These are phyloP conservation scores for Drosophila tanythrix DNA, from an alignment of 2,888 invertebrate species.

Conservation along the genomic window DNA sequence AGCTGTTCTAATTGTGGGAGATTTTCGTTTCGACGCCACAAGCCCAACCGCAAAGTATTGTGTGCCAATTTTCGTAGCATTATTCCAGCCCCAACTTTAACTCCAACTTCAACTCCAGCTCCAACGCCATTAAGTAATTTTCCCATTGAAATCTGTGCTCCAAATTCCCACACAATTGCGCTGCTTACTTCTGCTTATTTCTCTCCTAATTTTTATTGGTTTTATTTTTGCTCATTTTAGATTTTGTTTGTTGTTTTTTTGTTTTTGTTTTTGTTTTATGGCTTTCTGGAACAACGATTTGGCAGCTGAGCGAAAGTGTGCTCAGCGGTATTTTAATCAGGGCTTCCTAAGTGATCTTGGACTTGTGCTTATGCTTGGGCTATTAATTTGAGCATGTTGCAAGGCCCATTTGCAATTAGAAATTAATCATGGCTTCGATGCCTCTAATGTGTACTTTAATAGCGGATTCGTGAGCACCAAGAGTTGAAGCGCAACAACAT, in stretches of 20 bases:
- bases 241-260: not conserved
- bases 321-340: constrained; percentile 12
- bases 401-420: constrained; percentile 16
- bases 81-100: constrained; percentile 23
- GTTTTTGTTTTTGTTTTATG: constrained; percentile 5
- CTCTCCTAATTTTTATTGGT: constrained; percentile 40
- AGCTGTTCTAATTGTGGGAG: constrained; percentile 73
- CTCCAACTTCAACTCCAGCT: constrained; percentile 9
- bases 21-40: constrained; percentile 23
- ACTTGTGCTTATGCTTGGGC: constrained; percentile 1
- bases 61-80: constrained; percentile 59
- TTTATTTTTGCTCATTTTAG: constrained; percentile 13
- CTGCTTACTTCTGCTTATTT: constrained; percentile 53
- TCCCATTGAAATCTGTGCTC: constrained; percentile 67
- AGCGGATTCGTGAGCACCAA: constrained; percentile 42
- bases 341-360: constrained; percentile 16
- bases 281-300: constrained; percentile 27
- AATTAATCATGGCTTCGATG: constrained; percentile 49
- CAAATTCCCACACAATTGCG: constrained; percentile 74
- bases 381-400: constrained; percentile 20
- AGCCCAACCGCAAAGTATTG: constrained; percentile 53
- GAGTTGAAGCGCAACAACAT: constrained; percentile 5
- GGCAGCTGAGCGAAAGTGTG: constrained; percentile 57
- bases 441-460: constrained; percentile 33
- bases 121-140: constrained; percentile 73